Evolutionary conservation across 2,797 vertebrate genomes (phyloP).

Genomic region (Xiphophorus birchmanni): DNA sequence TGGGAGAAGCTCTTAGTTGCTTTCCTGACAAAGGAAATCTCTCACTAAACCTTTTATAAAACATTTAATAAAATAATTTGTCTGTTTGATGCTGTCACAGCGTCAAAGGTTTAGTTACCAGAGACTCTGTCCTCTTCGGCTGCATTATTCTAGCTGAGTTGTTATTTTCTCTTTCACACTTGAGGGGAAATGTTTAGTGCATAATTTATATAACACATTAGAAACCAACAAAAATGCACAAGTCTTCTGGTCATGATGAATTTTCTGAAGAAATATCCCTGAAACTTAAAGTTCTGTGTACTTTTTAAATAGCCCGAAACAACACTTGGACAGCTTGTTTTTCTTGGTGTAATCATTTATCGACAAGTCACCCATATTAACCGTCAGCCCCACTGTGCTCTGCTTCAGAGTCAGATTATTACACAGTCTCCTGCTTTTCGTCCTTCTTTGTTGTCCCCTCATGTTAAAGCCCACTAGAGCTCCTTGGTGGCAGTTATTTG

Average conservation of each 20-base stretch:
- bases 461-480: constrained; percentile 14
- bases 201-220: background rate
- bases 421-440: constrained; percentile 30
- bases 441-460: constrained; percentile 15
- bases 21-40: background rate
- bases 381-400: constrained; percentile 24
- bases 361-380: constrained; percentile 46
- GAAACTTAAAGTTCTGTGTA: background rate
- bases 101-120: background rate
- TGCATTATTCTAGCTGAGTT: background rate
- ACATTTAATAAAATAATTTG: background rate
- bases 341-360: constrained; percentile 30
- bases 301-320: background rate
- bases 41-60: background rate
- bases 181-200: background rate
- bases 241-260: background rate
- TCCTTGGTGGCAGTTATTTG: constrained; percentile 28
- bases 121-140: background rate
- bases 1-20: background rate
- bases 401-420: constrained; percentile 29
- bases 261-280: background rate
- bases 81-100: background rate
- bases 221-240: background rate
- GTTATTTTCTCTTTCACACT: background rate
- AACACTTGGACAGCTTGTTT: constrained; percentile 11